Evolutionary conservation across 2,797 vertebrate genomes (phyloP).

Genomic region (Hoplostethus mediterraneus): DNA sequence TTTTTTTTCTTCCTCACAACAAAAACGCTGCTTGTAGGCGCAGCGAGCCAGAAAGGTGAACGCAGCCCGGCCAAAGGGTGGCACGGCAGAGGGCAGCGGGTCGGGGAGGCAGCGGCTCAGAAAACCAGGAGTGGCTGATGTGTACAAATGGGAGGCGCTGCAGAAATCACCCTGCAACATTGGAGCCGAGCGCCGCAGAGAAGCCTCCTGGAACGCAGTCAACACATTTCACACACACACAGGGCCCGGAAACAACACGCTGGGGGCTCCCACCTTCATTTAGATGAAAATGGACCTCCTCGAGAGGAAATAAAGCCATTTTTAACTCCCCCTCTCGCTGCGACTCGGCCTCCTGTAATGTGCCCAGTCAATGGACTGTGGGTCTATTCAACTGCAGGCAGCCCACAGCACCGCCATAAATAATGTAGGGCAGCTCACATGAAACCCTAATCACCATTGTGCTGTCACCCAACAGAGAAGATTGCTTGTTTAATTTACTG

Average conservation of each 20-base stretch:
- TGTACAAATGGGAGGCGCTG: constrained; percentile 61
- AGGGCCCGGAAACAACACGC: constrained; percentile 76
- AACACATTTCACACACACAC: constrained; percentile 78
- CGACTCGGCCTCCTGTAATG: constrained; percentile 77
- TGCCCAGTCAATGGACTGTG: constrained; percentile 86
- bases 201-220: constrained; percentile 70
- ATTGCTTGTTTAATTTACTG: constrained; percentile 87
- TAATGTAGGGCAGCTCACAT: constrained; percentile 83
- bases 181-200: constrained; percentile 50
- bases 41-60: constrained; percentile 9
- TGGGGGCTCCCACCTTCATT: constrained; percentile 81
- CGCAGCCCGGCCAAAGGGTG: constrained; percentile 9
- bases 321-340: constrained; percentile 73
- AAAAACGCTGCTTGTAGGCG: constrained; percentile 13
- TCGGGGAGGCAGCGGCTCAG: constrained; percentile 42
- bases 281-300: constrained; percentile 83
- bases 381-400: constrained; percentile 84
- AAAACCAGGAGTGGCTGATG: constrained; percentile 52
- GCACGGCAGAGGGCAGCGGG: constrained; percentile 19
- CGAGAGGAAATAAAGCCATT: constrained; percentile 83
- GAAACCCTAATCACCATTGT: constrained; percentile 86
- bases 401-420: constrained; percentile 81
- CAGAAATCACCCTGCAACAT: constrained; percentile 64
- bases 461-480: constrained; percentile 84
- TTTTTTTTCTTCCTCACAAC: background rate